A percentile compares a stretch with the other conserved stretches of the same genome.
Evolutionary conservation across 2,888 invertebrate genomes (phyloP).

Genomic region (Rutpela maculata): DNA sequence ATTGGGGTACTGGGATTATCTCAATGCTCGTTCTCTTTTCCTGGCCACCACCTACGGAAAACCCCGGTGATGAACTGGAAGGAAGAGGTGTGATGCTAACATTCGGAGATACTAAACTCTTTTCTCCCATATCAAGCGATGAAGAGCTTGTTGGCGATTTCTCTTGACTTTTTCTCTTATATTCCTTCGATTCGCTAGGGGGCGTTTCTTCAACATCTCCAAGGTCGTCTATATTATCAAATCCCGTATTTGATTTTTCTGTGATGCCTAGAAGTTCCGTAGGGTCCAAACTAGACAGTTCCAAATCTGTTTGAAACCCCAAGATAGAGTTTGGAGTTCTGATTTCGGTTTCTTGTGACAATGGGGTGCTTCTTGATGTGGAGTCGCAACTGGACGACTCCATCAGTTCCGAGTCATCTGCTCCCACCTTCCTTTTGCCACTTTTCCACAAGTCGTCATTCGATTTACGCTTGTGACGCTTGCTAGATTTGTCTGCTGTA

Average conservation of each 20-base stretch:
- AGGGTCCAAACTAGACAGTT: slow-evolving; percentile 80
- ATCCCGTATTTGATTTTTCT: slow-evolving; percentile 76
- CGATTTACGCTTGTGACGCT: slow-evolving; percentile 61
- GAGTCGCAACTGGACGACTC: slow-evolving; percentile 81
- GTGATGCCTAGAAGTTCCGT: slow-evolving; percentile 76
- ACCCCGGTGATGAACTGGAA: slow-evolving; percentile 72
- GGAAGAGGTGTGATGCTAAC: slow-evolving; percentile 80
- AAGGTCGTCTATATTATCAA: slow-evolving; percentile 78
- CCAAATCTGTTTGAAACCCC: slow-evolving; percentile 80
- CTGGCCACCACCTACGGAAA: slow-evolving; percentile 71
- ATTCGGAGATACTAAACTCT: slow-evolving; percentile 78
- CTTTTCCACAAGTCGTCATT: slow-evolving; percentile 64
- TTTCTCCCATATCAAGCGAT: slow-evolving; percentile 65
- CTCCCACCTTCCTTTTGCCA: slow-evolving; percentile 77
- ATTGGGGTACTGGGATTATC: slow-evolving; percentile 82
- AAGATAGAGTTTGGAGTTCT: slow-evolving; percentile 76
- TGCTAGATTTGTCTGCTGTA: slow-evolving; percentile 52
- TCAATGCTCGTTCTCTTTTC: slow-evolving; percentile 88
- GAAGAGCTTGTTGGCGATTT: slow-evolving; percentile 72
- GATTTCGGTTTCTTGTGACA: slow-evolving; percentile 74
- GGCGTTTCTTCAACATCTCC: slow-evolving; percentile 78
- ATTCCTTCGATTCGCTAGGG: slow-evolving; percentile 43
- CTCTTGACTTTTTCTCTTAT: slow-evolving; percentile 75
- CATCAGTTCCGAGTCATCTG: slow-evolving; percentile 77
- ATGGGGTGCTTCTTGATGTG: slow-evolving; percentile 78